Evolutionary conservation across 2,888 invertebrate genomes (phyloP).

Genomic region (Eristalinus aeneus): DNA sequence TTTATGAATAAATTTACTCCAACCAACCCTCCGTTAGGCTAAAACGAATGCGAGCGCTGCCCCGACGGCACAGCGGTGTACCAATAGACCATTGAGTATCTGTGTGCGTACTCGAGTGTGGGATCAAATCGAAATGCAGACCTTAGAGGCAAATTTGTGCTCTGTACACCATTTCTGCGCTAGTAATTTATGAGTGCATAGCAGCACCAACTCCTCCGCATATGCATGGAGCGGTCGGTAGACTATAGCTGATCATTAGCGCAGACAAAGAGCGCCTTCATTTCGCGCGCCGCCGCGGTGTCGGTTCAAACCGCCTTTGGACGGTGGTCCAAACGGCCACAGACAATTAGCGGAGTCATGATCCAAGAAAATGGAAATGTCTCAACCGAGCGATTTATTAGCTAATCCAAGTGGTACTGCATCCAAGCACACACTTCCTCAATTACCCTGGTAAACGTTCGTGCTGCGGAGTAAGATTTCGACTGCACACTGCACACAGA

Average conservation of each 20-base stretch:
- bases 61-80: background rate
- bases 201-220: constrained; percentile 56
- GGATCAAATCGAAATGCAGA: constrained; percentile 63
- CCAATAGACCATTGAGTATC: background rate
- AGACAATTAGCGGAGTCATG: constrained; percentile 70
- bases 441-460: constrained; percentile 57
- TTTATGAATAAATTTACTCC: constrained; percentile 67
- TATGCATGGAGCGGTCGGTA: constrained; percentile 18
- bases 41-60: background rate
- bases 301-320: constrained; percentile 19
- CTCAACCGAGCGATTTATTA: constrained; percentile 69
- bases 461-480: constrained; percentile 48
- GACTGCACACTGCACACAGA: constrained; percentile 39
- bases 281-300: constrained; percentile 7
- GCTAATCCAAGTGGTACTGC: constrained; percentile 70
- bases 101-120: constrained; percentile 40
- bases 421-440: constrained; percentile 70
- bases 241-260: constrained; percentile 59
- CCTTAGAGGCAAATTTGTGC: constrained; percentile 48
- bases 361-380: constrained; percentile 71
- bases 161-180: constrained; percentile 10
- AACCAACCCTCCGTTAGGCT: constrained; percentile 1
- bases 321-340: constrained; percentile 60
- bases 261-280: constrained; percentile 66
- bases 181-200: constrained; percentile 54